Evolutionary conservation across 2,113 vertebrate genomes (phyloP).

Genomic region (Platysternon megacephalum): DNA sequence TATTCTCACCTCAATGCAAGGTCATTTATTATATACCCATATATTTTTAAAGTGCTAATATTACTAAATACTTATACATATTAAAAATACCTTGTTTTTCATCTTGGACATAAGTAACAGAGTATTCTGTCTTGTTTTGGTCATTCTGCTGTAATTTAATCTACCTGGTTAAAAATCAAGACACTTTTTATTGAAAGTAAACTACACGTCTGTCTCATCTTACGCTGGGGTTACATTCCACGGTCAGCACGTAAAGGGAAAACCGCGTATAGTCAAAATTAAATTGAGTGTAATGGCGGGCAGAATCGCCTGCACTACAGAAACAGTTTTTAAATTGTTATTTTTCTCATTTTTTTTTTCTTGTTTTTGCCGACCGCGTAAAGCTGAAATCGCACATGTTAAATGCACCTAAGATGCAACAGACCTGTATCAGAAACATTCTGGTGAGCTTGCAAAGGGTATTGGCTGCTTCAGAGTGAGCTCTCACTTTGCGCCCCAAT

Average conservation of each 20-base stretch:
- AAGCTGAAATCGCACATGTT: too few species aligned
- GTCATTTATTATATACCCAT: not conserved
- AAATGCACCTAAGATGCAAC: too few species aligned
- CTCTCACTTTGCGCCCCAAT: not conserved
- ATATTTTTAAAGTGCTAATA: not conserved
- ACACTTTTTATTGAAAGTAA: not conserved
- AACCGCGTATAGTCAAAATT: too few species aligned
- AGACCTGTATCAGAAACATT: not conserved
- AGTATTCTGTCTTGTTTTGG: not conserved
- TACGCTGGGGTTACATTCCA: too few species aligned
- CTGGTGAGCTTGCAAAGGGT: not conserved
- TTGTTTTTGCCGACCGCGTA: too few species aligned
- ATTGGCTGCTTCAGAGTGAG: accelerated
- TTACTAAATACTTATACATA: not conserved
- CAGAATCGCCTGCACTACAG: too few species aligned
- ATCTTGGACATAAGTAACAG: not conserved
- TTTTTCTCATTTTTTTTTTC: too few species aligned
- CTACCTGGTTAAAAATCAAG: not conserved
- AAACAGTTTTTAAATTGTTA: too few species aligned
- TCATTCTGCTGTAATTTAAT: not conserved
- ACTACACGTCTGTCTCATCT: too few species aligned
- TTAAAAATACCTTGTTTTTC: not conserved
- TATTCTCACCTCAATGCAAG: not conserved
- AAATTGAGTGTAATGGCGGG: too few species aligned
- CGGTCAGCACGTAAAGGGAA: too few species aligned